These are phyloP conservation scores for Dermatemys mawii DNA, from an alignment of 2,113 vertebrate species.

Conservation along the genomic window DNA sequence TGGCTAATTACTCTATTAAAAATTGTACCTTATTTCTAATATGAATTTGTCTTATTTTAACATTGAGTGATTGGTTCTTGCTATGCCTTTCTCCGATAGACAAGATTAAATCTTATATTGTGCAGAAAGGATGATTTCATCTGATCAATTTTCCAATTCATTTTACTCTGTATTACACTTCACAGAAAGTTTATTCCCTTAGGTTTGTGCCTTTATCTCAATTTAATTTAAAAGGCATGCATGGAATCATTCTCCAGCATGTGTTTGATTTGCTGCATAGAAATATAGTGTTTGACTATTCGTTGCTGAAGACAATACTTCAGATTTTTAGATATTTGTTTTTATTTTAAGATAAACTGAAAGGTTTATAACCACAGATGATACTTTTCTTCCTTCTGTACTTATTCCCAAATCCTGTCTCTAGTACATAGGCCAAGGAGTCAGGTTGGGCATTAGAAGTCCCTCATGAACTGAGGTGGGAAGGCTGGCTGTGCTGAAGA, in stretches of 20 bases:
- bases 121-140: not conserved
- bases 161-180: not conserved
- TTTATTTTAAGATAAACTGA: not conserved
- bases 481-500: not conserved
- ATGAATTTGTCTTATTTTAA: not conserved
- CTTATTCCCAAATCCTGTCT: not conserved
- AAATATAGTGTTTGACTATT: not conserved
- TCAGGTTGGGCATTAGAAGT: not conserved
- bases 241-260: not conserved
- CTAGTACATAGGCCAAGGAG: not conserved
- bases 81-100: not conserved
- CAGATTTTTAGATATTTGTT: not conserved
- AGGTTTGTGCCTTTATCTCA: not conserved
- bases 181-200: not conserved
- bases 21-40: conserved; percentile 5
- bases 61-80: not conserved
- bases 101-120: not conserved
- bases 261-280: not conserved
- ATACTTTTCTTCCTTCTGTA: not conserved
- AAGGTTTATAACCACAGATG: not conserved
- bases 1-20: not conserved
- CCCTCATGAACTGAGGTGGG: not conserved
- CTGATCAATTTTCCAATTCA: not conserved
- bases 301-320: not conserved
- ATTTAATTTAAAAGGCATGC: not conserved